These are phyloP conservation scores for Ellobius talpinus DNA, from an alignment of 2,113 vertebrate genomes.

Conservation along the genomic window DNA sequence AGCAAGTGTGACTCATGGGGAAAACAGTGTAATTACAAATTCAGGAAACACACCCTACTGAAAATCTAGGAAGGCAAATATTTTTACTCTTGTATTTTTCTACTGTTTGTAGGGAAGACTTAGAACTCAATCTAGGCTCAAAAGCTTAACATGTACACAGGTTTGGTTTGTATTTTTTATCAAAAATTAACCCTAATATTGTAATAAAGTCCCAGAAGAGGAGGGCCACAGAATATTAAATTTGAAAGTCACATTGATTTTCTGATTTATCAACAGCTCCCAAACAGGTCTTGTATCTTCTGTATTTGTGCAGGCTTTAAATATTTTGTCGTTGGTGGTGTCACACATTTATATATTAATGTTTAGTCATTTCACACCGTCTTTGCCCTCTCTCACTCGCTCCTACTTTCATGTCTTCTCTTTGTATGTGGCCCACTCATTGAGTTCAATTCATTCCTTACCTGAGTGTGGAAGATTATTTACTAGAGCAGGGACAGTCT, in stretches of 20 bases:
- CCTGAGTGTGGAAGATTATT: background rate
- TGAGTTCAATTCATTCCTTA: background rate
- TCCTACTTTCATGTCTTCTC: background rate
- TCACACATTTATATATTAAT: background rate
- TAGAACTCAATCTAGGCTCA: background rate
- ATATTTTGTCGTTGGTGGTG: background rate
- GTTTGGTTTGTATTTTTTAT: conserved; percentile 28
- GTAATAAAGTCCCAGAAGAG: background rate
- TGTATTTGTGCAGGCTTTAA: background rate
- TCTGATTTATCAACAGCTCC: background rate
- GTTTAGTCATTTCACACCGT: too few relatives aligned
- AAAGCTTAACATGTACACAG: background rate
- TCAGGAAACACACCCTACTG: conserved; percentile 58
- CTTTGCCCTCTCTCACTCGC: too few relatives aligned
- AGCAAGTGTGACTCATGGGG: conserved; percentile 72
- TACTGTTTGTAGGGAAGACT: background rate
- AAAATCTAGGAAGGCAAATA: conserved; percentile 35
- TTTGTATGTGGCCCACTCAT: background rate
- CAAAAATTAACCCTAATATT: conserved; percentile 21
- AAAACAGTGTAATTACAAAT: conserved; percentile 66
- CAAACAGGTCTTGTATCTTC: background rate
- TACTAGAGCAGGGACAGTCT: background rate
- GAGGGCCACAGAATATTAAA: background rate
- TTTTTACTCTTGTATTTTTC: conserved; percentile 60
- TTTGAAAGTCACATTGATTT: conserved; percentile 6